These are phyloP conservation scores for Protula sp. DNA, from an alignment of 2,888 invertebrate genomes.

Conservation along the genomic window DNA sequence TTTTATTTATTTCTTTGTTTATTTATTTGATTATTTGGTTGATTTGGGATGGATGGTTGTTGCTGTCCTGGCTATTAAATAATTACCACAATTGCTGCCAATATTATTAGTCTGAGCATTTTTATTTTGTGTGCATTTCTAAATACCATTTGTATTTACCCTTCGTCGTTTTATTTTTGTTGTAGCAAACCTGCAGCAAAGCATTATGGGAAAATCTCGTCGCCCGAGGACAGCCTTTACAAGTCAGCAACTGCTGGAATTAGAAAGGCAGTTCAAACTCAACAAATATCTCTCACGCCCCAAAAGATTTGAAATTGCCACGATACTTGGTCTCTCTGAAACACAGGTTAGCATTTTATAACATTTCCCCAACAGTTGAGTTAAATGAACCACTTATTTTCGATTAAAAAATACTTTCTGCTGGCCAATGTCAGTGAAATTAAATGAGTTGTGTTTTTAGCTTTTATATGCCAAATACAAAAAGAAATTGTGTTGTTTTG, in stretches of 20 bases:
- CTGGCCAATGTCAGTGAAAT: too few relatives aligned
- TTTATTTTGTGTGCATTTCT: neutral
- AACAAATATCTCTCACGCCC: conserved; percentile 98
- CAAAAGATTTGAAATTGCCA: conserved; percentile 97
- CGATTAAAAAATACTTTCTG: too few relatives aligned
- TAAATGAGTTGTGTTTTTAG: too few relatives aligned
- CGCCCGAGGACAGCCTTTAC: conserved; percentile 98
- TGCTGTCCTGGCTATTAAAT: too few relatives aligned
- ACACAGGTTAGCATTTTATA: conserved; percentile 70
- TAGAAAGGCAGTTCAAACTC: conserved; percentile 97
- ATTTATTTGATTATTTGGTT: too few relatives aligned
- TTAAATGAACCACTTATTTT: neutral
- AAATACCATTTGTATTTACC: neutral
- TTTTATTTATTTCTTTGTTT: too few relatives aligned
- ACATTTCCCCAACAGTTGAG: neutral
- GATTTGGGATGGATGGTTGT: too few relatives aligned
- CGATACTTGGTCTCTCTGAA: conserved; percentile 93
- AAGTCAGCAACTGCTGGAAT: conserved; percentile 89
- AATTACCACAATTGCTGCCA: too few relatives aligned
- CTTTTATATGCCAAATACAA: too few relatives aligned
- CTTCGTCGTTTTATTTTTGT: neutral
- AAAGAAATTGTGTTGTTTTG: too few relatives aligned
- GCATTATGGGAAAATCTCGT: conserved; percentile 65
- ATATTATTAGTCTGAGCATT: too few relatives aligned
- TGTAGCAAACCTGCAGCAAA: conserved; percentile 14